phyloP scores from a whole-genome alignment of 2,797 vertebrate genomes.

The Malurus leucopterus region DNA sequence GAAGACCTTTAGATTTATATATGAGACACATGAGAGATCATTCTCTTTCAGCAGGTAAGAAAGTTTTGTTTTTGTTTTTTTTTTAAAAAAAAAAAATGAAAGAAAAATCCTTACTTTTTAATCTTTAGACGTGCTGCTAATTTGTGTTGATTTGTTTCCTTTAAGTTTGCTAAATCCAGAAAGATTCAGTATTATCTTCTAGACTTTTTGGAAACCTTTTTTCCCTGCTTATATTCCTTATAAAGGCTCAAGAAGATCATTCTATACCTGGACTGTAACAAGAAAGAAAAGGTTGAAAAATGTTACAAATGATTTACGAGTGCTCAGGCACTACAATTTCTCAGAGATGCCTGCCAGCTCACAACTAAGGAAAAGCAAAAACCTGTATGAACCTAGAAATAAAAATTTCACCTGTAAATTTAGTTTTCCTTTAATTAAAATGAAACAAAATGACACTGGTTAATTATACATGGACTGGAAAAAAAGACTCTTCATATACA shows the following conservation, averaged over 20 bases:
- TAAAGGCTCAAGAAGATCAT: background rate
- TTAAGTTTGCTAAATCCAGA: background rate
- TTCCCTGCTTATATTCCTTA: background rate
- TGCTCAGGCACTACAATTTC: background rate
- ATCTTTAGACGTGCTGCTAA: background rate
- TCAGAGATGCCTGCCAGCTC: background rate
- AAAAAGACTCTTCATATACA: background rate
- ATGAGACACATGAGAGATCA: background rate
- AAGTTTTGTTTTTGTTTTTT: rapidly evolving
- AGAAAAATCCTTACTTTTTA: background rate
- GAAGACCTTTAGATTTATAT: background rate
- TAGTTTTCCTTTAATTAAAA: background rate
- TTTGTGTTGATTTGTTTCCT: background rate
- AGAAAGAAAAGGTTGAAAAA: background rate
- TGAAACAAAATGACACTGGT: background rate
- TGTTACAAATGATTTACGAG: background rate
- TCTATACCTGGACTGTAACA: background rate
- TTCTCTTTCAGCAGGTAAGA: background rate
- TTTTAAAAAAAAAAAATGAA: background rate
- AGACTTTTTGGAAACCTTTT: background rate
- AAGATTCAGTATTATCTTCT: background rate
- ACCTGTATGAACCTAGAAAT: background rate
- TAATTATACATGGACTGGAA: background rate
- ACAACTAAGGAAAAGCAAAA: background rate
- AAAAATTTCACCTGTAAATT: background rate